Percentiles rank a stretch among this genome's conserved stretches.
phyloP scores from a whole-genome alignment of 2,113 vertebrate genomes.

The Thermophis baileyi region DNA sequence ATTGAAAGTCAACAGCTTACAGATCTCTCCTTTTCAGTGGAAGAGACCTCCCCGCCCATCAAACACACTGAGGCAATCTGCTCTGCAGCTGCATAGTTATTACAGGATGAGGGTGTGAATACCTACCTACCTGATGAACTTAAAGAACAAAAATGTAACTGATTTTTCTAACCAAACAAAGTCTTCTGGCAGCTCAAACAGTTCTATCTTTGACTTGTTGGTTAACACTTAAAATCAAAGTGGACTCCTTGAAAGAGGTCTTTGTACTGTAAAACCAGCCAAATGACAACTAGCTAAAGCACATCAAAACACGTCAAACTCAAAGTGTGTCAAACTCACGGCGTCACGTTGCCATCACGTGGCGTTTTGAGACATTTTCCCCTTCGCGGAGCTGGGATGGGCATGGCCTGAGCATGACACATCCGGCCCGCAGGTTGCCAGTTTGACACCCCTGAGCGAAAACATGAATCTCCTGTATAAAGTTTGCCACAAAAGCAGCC shows the following conservation, averaged over 20 bases:
- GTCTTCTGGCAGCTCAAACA: neutral
- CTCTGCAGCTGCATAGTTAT: neutral
- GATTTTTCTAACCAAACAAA: neutral
- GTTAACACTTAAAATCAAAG: neutral
- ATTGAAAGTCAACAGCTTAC: neutral
- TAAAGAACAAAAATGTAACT: neutral
- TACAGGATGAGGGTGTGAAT: neutral
- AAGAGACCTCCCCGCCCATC: neutral
- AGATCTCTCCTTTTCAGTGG: neutral
- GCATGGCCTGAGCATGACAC: too few relatives aligned
- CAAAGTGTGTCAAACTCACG: too few relatives aligned
- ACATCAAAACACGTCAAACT: too few relatives aligned
- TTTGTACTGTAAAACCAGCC: neutral
- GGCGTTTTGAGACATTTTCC: too few relatives aligned
- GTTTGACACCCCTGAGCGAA: neutral
- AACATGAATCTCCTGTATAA: neutral
- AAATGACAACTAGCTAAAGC: neutral
- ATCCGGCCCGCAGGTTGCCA: too few relatives aligned
- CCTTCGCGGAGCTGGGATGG: too few relatives aligned
- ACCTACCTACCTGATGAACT: neutral
- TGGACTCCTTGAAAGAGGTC: neutral
- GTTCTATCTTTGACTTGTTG: neutral
- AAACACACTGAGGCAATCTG: neutral
- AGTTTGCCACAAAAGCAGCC: neutral
- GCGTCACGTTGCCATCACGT: too few relatives aligned